These are phyloP conservation scores for Aethes cnicana DNA, from an alignment of 2,888 invertebrate genomes.

Conservation along the genomic window DNA sequence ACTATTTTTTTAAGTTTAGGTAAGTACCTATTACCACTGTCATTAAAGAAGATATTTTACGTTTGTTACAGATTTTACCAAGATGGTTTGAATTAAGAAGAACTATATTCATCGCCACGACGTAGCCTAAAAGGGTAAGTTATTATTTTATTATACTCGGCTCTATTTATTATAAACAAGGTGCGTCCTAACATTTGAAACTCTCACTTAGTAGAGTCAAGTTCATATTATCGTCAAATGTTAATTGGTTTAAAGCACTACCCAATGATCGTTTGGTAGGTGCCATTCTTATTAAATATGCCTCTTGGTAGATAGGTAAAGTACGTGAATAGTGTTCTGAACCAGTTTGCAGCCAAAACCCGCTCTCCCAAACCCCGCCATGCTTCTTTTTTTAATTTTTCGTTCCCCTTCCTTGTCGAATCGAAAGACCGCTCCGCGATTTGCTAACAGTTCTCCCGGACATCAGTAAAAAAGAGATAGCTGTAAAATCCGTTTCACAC, in stretches of 20 bases:
- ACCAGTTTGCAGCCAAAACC: not conserved
- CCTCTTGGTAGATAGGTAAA: not conserved
- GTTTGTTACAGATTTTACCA: conserved; percentile 66
- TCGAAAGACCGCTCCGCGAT: conserved; percentile 58
- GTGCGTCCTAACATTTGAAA: no score
- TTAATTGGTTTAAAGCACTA: no score
- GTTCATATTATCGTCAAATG: no score
- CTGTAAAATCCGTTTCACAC: conserved; percentile 19
- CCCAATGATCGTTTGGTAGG: no score
- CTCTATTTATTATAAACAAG: no score
- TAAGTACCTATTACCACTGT: no score
- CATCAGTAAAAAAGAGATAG: conserved; percentile 36
- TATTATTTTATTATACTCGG: no score
- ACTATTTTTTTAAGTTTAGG: no score
- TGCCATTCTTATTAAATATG: not conserved
- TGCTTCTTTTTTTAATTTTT: conserved; percentile 63
- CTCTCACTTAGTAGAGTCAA: no score
- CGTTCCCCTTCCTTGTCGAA: conserved; percentile 74
- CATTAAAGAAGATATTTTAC: conserved; percentile 24
- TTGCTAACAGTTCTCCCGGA: conserved; percentile 53
- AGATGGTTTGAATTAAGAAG: conserved; percentile 65
- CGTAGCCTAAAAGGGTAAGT: conserved; percentile 65
- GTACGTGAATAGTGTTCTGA: not conserved
- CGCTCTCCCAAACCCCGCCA: conserved; percentile 47
- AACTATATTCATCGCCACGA: conserved; percentile 45